Evolutionary conservation across 2,888 invertebrate genomes (phyloP).

Genomic region (Drepanosiphum platanoidis): DNA sequence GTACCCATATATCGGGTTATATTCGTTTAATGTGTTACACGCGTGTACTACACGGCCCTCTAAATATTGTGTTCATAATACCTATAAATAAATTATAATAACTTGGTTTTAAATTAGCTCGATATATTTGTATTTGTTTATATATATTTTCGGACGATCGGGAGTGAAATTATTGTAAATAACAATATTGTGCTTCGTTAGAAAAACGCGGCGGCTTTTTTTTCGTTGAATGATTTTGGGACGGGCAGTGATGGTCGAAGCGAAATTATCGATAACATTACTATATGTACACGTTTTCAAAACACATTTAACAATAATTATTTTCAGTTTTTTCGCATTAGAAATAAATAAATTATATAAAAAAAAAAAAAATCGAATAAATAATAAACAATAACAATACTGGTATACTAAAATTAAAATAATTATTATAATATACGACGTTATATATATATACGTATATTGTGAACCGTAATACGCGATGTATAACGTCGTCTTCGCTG

Average conservation of each 20-base stretch:
- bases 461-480: background rate
- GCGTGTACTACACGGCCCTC: background rate
- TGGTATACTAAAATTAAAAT: background rate
- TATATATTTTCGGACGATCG: too few species aligned
- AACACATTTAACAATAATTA: background rate
- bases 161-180: too few species aligned
- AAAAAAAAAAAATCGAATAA: constrained; percentile 22
- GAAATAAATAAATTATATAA: constrained; percentile 16
- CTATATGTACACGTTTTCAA: background rate
- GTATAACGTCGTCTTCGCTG: background rate
- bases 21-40: background rate
- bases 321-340: background rate
- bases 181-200: too few species aligned
- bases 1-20: background rate
- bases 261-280: background rate
- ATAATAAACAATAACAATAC: constrained; percentile 32
- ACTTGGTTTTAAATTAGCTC: background rate
- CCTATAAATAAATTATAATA: background rate
- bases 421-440: constrained; percentile 36
- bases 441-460: too few species aligned
- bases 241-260: too few species aligned
- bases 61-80: background rate
- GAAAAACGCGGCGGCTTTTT: background rate
- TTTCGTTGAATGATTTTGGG: too few species aligned
- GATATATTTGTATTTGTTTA: background rate